These are phyloP conservation scores for Stigmatopora argus DNA, from an alignment of 2,113 vertebrate genomes.

Conservation along the genomic window DNA sequence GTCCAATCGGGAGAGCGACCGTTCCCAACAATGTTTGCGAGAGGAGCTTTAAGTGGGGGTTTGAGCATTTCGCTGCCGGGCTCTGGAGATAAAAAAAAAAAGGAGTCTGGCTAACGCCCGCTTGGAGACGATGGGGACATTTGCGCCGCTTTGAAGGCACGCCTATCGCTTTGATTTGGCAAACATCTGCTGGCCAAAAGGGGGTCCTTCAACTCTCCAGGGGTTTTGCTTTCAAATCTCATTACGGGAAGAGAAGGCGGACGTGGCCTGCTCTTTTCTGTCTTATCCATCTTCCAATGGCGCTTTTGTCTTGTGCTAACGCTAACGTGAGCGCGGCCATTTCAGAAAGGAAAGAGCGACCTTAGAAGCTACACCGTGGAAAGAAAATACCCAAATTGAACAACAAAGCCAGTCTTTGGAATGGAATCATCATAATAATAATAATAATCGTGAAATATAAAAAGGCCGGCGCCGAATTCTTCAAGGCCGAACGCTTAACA, in stretches of 20 bases:
- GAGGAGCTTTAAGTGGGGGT: constrained; percentile 10
- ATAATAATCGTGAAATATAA: no score
- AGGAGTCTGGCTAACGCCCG: constrained; percentile 45
- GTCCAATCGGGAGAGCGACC: background rate
- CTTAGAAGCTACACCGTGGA: no score
- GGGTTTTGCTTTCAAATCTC: constrained; percentile 61
- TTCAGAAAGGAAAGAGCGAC: no score
- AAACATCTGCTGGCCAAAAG: constrained; percentile 64
- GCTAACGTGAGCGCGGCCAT: background rate
- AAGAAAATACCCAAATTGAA: background rate
- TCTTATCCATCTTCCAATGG: constrained; percentile 7
- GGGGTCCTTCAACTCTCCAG: constrained; percentile 62
- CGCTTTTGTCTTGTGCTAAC: constrained; percentile 17
- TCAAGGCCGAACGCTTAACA: background rate
- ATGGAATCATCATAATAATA: background rate
- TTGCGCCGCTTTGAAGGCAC: constrained; percentile 9
- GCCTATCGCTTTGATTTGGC: constrained; percentile 56
- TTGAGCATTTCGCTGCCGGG: constrained; percentile 41
- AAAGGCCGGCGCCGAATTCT: no score
- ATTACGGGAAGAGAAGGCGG: constrained; percentile 58
- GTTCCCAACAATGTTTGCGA: background rate
- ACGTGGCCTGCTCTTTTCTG: constrained; percentile 34
- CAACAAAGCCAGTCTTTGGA: background rate
- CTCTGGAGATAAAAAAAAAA: no score
- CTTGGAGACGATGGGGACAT: constrained; percentile 39